These are phyloP conservation scores for Dipus sagitta DNA, from an alignment of 2,797 vertebrate genomes.

Conservation along the genomic window DNA sequence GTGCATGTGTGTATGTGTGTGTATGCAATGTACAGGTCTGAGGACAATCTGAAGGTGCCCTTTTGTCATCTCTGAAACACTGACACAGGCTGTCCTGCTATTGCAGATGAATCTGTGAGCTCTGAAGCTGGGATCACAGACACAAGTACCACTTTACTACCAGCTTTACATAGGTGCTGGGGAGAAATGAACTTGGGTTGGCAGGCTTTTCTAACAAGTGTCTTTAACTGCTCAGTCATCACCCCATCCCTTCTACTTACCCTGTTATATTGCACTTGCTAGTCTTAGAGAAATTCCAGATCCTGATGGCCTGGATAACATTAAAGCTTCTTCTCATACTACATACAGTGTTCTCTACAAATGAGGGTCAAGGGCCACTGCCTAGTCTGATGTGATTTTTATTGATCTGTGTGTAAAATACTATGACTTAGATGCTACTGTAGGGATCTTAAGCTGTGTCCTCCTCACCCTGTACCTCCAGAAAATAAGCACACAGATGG, in stretches of 20 bases:
- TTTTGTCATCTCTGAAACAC: no score
- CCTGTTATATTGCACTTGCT: not conserved
- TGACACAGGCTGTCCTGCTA: no score
- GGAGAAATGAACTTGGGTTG: no score
- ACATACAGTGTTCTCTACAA: not conserved
- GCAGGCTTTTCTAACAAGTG: no score
- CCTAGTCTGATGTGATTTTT: not conserved
- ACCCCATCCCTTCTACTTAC: not conserved
- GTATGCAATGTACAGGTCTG: not conserved
- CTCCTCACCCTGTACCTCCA: not conserved
- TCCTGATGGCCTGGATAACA: not conserved
- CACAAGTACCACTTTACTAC: no score
- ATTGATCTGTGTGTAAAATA: not conserved
- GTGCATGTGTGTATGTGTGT: not conserved
- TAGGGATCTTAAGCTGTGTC: not conserved
- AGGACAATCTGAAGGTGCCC: no score
- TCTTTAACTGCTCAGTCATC: no score
- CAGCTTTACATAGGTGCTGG: no score
- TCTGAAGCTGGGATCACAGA: no score
- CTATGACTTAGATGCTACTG: not conserved
- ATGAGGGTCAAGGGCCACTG: not conserved
- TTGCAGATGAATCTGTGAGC: no score
- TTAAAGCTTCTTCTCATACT: not conserved
- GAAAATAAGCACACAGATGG: not conserved
- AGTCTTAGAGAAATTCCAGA: constrained; percentile 24